Base-by-base conservation (phyloP, 2,797 vertebrate genomes). In the Anabas testudineus region DNA sequence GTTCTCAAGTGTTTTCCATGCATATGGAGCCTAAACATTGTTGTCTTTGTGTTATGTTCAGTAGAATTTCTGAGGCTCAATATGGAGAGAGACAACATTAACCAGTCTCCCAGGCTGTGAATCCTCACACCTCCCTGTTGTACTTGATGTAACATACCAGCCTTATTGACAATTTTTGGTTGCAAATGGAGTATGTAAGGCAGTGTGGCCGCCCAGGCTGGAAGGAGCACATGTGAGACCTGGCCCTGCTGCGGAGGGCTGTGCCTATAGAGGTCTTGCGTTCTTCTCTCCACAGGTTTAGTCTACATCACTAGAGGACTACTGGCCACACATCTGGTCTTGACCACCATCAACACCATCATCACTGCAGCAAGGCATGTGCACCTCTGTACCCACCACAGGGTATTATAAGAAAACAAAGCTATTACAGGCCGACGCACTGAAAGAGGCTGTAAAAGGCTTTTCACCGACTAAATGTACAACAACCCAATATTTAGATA, bases 141-240 rank as follows among this genome's bases (percentile, higher is more conserved):
- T 36, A 74, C 61, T 30, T 75, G 77, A 84, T 32, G 52, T 79
- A 87, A 80, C 80, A 88, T 88, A 84, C 71, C 74, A 81, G 71
- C 64, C 71, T 84, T 87, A 88, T 87, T 93, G 86, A 90, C 76
- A 83, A 75, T 77, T 90, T 91, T 92, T 78, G 73, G 48, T 87
- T 87, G 74, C 52, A 87, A 88, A 90, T 88, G 87, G 74, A 60
- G 71, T 78, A 76, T 90, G 76, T 72, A 78, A 83, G 47, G 37
- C 15, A 37, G 70, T 58, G 49, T 48, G 60, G 79, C 72, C 57
- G 54, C 79, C 80, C 69, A 80, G 70, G 61, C 71, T 78, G 82
- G 68, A 83, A 74, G 72, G 71, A 76, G 72, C 85, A 93, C 92
- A 94, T 93, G 81, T 94, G 92, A 86, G 78, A 75, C 64, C 71